Evolutionary conservation across 2,113 vertebrate genomes (phyloP).

Genomic region (Murina feae): DNA sequence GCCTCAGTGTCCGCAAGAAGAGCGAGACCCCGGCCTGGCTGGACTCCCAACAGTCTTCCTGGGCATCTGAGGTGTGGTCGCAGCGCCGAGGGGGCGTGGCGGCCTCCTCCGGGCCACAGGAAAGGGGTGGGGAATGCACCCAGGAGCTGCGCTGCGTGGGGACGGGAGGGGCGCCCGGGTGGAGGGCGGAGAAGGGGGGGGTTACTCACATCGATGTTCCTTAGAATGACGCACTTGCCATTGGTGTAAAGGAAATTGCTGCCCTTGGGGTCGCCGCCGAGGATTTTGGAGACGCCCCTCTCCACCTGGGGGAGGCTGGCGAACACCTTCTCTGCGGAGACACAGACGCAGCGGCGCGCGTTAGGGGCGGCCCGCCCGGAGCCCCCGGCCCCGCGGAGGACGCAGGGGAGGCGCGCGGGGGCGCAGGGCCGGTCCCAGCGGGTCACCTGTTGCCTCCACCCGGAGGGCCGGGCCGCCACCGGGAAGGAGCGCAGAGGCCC

Average conservation of each 20-base stretch:
- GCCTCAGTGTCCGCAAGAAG: constrained; percentile 1
- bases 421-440: not conserved
- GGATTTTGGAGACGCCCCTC: constrained; percentile 92
- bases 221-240: constrained; percentile 94
- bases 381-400: not conserved
- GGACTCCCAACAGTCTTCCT: not conserved
- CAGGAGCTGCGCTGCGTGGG: not conserved
- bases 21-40: not conserved
- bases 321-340: constrained; percentile 88
- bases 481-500: not conserved
- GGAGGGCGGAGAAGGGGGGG: not conserved
- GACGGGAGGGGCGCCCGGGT: not conserved
- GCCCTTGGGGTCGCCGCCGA: constrained; percentile 96
- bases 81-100: constrained; percentile 26
- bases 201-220: constrained; percentile 92
- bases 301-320: constrained; percentile 97
- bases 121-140: not conserved
- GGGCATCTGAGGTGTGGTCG: not conserved
- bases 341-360: not conserved
- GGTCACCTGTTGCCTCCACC: constrained; percentile 70
- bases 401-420: accelerated
- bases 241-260: constrained; percentile 97
- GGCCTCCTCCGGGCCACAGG: not conserved
- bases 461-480: constrained; percentile 21
- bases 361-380: not conserved